Conservation (phyloP, 2,888 invertebrate species). For the Chalcis sispes region DNA sequence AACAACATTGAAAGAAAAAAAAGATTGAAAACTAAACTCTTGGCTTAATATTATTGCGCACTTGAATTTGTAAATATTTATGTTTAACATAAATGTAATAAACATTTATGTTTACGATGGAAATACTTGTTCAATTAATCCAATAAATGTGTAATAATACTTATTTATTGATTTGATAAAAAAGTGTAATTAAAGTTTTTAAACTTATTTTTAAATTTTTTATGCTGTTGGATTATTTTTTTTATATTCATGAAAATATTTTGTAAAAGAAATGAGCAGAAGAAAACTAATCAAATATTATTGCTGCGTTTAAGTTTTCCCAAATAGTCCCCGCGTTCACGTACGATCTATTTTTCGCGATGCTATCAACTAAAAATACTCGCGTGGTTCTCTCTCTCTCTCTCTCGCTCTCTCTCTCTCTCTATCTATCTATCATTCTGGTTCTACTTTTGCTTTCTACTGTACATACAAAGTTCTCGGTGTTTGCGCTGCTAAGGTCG, state of each 20-base stretch:
- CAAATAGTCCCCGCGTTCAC: conserved; percentile 1
- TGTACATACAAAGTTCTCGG: conserved; percentile 6
- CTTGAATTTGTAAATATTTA: too few species aligned
- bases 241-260: background rate
- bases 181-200: too few species aligned
- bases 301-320: conserved; percentile 1
- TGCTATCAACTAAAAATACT: conserved; percentile 25
- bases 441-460: background rate
- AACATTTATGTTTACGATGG: too few species aligned
- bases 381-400: background rate
- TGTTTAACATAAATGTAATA: too few species aligned
- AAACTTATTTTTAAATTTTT: too few species aligned
- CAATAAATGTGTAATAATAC: too few species aligned
- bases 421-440: conserved; percentile 6
- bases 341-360: conserved; percentile 40
- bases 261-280: background rate
- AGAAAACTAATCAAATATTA: background rate
- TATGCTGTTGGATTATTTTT: too few species aligned
- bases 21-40: too few species aligned
- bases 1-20: too few species aligned
- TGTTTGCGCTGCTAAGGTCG: conserved; percentile 66
- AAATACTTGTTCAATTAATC: too few species aligned
- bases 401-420: conserved; percentile 16
- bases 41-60: too few species aligned
- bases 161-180: too few species aligned